These are phyloP conservation scores for Myiotriccus ornatus DNA, from an alignment of 2,797 vertebrate genomes.

Conservation along the genomic window DNA sequence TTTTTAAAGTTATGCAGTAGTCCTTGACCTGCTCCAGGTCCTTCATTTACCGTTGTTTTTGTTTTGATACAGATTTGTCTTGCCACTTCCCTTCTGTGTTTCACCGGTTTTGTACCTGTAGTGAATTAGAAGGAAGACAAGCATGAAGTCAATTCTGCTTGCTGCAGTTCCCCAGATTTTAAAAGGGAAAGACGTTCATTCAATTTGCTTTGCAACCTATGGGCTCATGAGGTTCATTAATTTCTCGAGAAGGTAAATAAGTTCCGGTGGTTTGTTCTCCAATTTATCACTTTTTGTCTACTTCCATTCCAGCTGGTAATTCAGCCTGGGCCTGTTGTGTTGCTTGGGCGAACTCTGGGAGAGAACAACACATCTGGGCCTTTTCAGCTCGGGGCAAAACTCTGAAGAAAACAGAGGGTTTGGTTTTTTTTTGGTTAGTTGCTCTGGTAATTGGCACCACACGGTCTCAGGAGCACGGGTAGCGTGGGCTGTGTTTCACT, in stretches of 20 bases:
- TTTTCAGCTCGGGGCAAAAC: neutral
- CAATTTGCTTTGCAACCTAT: conserved; percentile 5
- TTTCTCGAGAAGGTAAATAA: neutral
- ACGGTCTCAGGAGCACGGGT: neutral
- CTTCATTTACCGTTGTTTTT: neutral
- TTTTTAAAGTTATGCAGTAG: neutral
- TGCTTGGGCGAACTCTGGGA: neutral
- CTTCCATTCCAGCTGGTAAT: neutral
- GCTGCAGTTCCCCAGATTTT: neutral
- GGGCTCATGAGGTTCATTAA: conserved; percentile 11
- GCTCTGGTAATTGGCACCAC: neutral
- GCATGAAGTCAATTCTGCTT: neutral
- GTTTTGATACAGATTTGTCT: neutral
- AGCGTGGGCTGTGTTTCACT: rapidly evolving
- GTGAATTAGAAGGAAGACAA: neutral
- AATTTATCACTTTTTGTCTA: conserved; percentile 6
- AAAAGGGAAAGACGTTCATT: neutral
- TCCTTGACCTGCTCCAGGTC: neutral
- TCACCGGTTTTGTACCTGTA: neutral
- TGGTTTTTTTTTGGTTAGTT: neutral
- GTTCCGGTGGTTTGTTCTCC: neutral
- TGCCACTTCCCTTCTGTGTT: neutral
- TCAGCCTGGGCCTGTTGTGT: neutral
- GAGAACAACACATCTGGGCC: neutral
- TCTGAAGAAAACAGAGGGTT: neutral